These are phyloP conservation scores for Ondatra zibethicus DNA, from an alignment of 2,113 vertebrate species.

Conservation along the genomic window DNA sequence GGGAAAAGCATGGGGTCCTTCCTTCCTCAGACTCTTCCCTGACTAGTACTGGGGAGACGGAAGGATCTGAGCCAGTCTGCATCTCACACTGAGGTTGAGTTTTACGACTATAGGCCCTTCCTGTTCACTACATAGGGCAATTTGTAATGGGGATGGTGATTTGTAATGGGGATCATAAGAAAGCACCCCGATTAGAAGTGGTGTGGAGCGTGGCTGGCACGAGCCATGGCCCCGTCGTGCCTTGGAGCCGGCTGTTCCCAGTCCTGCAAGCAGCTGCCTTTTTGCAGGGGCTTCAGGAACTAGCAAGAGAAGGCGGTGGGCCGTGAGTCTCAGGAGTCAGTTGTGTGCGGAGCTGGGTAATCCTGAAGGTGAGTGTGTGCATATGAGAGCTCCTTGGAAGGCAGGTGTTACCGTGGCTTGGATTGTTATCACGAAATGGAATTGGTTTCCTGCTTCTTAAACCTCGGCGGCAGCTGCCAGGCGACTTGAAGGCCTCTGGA, in stretches of 20 bases:
- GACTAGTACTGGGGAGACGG: not conserved
- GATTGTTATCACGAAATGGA: not conserved
- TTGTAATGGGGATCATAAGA: not conserved
- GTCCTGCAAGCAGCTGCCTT: not conserved
- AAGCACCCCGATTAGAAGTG: not conserved
- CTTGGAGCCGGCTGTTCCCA: rapidly evolving
- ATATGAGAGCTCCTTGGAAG: not conserved
- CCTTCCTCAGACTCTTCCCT: not conserved
- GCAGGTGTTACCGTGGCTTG: not conserved
- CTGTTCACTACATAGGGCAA: rapidly evolving
- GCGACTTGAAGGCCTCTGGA: not conserved
- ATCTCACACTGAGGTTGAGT: rapidly evolving
- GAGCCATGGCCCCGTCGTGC: not conserved
- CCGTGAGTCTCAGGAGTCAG: not conserved
- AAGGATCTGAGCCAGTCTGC: not conserved
- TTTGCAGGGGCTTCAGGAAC: rapidly evolving
- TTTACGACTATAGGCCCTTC: not conserved
- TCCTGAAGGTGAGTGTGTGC: too few species aligned
- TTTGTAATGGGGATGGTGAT: not conserved
- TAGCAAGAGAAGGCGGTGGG: rapidly evolving
- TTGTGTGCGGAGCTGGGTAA: rapidly evolving
- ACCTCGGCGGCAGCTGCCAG: not conserved
- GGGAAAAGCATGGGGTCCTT: rapidly evolving
- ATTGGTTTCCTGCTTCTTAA: not conserved
- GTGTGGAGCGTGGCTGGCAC: not conserved